These are phyloP conservation scores for Holcopasites calliopsidis DNA, from an alignment of 1,140 invertebrate species.

Conservation along the genomic window DNA sequence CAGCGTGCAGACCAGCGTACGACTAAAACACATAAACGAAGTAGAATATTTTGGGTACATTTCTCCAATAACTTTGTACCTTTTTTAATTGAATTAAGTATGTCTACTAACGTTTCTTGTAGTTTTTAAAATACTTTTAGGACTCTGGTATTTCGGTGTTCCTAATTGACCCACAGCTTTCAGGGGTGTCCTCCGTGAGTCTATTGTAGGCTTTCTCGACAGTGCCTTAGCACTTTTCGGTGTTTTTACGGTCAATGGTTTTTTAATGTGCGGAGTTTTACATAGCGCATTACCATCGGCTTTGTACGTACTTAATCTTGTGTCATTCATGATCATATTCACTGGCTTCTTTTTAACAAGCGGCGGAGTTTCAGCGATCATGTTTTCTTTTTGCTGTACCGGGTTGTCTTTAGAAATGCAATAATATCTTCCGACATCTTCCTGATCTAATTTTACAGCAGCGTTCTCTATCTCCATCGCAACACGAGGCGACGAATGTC, in stretches of 20 bases:
- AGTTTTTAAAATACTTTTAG: constrained; percentile 68
- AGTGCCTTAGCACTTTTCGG: constrained; percentile 73
- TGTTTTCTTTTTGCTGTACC: constrained; percentile 61
- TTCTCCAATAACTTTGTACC: neutral
- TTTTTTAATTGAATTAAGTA: too few relatives aligned
- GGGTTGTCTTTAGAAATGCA: constrained; percentile 12
- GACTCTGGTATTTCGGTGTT: constrained; percentile 73
- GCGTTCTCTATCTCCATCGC: constrained; percentile 1
- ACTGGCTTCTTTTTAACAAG: constrained; percentile 8
- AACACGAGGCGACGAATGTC: neutral
- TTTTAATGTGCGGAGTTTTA: constrained; percentile 77
- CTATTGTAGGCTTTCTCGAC: constrained; percentile 62
- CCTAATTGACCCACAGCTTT: constrained; percentile 73
- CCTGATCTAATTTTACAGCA: constrained; percentile 6
- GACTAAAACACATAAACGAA: too few relatives aligned
- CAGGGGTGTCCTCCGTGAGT: constrained; percentile 73
- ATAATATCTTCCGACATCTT: constrained; percentile 9
- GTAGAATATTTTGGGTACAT: neutral
- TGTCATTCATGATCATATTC: constrained; percentile 35
- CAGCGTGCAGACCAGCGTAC: too few relatives aligned
- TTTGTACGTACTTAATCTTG: constrained; percentile 59
- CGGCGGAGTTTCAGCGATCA: constrained; percentile 12
- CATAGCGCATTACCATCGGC: constrained; percentile 52
- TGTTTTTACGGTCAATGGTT: constrained; percentile 72
- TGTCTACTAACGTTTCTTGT: constrained; percentile 41